Evolutionary conservation across 2,113 vertebrate species (phyloP).

Genomic region (Sebastes schlegelii): DNA sequence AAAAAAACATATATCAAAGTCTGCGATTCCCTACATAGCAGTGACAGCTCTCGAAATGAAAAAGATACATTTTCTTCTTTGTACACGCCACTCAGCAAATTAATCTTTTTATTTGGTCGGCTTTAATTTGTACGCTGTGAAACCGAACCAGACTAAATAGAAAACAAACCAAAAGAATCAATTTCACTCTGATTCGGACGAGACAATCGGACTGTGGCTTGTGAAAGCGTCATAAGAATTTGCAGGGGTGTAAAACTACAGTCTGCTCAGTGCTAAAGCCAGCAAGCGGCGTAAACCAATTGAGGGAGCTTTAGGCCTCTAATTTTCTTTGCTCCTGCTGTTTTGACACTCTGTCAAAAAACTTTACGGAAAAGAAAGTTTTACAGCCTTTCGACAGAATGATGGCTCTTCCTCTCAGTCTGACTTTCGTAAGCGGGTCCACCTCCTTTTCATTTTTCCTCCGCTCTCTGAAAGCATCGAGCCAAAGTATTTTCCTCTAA

Average conservation of each 20-base stretch:
- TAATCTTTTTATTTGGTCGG: too few relatives aligned
- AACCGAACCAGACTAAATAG: too few relatives aligned
- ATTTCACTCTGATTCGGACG: too few relatives aligned
- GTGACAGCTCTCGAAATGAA: too few relatives aligned
- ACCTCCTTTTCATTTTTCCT: constrained; percentile 24
- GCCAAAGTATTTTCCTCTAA: constrained; percentile 20
- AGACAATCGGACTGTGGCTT: too few relatives aligned
- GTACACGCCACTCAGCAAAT: too few relatives aligned
- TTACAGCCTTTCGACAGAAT: constrained; percentile 43
- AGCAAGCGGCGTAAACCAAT: not conserved
- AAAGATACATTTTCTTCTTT: too few relatives aligned
- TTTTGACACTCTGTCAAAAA: constrained; percentile 10
- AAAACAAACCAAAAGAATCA: too few relatives aligned
- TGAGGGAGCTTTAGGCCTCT: constrained; percentile 5
- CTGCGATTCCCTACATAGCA: too few relatives aligned
- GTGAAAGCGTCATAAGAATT: too few relatives aligned
- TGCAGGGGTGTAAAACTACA: not conserved
- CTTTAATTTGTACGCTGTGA: too few relatives aligned
- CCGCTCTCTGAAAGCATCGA: constrained; percentile 2
- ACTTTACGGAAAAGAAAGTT: constrained; percentile 26
- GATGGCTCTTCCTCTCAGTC: constrained; percentile 12
- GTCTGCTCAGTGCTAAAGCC: not conserved
- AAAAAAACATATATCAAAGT: too few relatives aligned
- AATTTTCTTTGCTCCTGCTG: constrained; percentile 1
- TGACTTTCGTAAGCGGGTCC: not conserved